Conservation (phyloP, 1,140 invertebrate genomes). For the Rhyzopertha dominica region DNA sequence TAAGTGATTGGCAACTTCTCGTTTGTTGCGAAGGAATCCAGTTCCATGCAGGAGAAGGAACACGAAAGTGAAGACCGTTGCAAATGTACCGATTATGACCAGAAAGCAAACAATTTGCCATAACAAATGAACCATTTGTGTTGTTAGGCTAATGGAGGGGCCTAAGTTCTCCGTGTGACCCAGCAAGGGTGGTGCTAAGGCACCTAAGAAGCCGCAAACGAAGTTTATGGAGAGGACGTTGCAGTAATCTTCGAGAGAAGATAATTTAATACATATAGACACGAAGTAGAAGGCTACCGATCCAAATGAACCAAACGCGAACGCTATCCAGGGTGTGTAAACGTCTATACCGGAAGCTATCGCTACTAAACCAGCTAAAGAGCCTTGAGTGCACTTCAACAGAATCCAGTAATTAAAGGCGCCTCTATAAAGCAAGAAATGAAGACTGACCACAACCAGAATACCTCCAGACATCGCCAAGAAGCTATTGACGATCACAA, state of each 20-base stretch:
- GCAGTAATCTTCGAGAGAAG: slow-evolving; percentile 7
- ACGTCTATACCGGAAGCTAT: slow-evolving; percentile 3
- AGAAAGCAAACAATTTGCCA: slow-evolving; percentile 3
- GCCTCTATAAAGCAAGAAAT: not conserved
- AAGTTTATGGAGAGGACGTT: slow-evolving; percentile 1
- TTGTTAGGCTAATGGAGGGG: not conserved
- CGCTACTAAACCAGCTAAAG: slow-evolving; percentile 4
- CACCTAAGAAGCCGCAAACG: slow-evolving; percentile 4
- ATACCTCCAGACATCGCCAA: slow-evolving; percentile 5
- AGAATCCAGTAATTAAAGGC: slow-evolving; percentile 2
- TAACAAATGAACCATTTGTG: not conserved
- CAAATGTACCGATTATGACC: not conserved
- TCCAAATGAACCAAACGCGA: not conserved
- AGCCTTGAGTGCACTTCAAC: slow-evolving; percentile 1
- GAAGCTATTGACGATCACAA: slow-evolving; percentile 2
- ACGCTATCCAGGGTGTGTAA: slow-evolving; percentile 1
- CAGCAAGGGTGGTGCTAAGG: not conserved
- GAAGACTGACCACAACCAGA: slow-evolving; percentile 1
- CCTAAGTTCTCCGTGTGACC: slow-evolving; percentile 4
- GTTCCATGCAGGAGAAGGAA: slow-evolving; percentile 1
- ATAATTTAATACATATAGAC: not conserved
- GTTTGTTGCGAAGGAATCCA: slow-evolving; percentile 3
- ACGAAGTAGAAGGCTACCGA: not conserved
- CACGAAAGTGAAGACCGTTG: slow-evolving; percentile 1
- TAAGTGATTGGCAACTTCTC: slow-evolving; percentile 4